A percentile compares a stretch with the other conserved stretches of the same genome.
phyloP scores from a whole-genome alignment of 2,888 invertebrate genomes.

The Embidobia sp. region DNA sequence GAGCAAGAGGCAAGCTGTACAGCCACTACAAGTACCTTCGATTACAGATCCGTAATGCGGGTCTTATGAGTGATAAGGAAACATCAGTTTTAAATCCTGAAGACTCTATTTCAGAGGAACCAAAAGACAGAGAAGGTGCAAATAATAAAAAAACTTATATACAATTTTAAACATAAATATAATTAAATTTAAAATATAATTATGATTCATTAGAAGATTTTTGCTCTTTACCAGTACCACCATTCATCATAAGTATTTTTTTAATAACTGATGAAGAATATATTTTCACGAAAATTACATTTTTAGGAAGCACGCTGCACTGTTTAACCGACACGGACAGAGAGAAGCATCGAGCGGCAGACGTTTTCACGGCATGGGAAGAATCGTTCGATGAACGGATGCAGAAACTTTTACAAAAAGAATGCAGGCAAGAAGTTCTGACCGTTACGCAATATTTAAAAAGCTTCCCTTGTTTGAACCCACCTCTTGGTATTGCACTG shows the following conservation, averaged over 20 bases:
- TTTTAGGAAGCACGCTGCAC: not conserved
- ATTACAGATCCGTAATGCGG: not conserved
- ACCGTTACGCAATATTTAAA: not conserved
- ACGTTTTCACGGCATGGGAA: conserved; percentile 1
- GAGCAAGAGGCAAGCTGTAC: not conserved
- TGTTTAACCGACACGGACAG: not conserved
- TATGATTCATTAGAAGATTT: too few species aligned
- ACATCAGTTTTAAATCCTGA: too few species aligned
- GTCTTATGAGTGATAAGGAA: too few species aligned
- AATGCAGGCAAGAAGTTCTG: not conserved
- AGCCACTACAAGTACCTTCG: conserved; percentile 2
- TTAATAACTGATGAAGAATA: too few species aligned
- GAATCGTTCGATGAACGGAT: not conserved
- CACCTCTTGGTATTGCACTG: conserved; percentile 12
- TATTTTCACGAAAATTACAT: too few species aligned
- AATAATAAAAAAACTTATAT: too few species aligned
- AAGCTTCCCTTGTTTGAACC: conserved; percentile 1
- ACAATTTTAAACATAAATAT: too few species aligned
- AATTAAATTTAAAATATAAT: too few species aligned
- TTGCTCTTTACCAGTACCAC: too few species aligned
- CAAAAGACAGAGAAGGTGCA: too few species aligned
- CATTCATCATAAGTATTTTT: too few species aligned
- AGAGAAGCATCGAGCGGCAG: not conserved
- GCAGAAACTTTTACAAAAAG: not conserved
- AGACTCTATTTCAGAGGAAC: too few species aligned